A percentile compares a stretch with the other conserved stretches of the same genome.
Conservation (phyloP, 2,797 vertebrate genomes). For the Macrochelys suwanniensis region DNA sequence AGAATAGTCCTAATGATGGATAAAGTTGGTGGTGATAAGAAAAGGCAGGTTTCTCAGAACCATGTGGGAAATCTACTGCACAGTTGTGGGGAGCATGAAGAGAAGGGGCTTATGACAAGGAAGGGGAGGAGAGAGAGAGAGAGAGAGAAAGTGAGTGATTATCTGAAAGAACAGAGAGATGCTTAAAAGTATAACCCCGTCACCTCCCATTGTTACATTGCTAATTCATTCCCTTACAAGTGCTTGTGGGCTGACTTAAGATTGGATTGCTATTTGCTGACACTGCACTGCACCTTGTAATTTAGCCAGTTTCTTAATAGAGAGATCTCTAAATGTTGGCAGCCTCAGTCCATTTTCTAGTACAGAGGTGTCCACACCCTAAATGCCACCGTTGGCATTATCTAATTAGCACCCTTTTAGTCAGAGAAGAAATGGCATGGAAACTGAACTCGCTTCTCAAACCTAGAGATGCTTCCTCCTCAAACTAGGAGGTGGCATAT, state of each 20-base stretch:
- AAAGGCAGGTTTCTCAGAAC: not conserved
- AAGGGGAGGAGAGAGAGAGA: not conserved
- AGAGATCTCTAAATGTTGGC: constrained; percentile 21
- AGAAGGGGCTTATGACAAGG: not conserved
- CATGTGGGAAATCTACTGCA: not conserved
- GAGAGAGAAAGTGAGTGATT: not conserved
- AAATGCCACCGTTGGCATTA: not conserved
- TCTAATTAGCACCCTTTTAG: not conserved
- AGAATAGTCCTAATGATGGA: constrained; percentile 29
- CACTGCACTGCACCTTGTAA: not conserved
- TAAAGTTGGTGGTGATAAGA: not conserved
- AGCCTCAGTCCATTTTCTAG: not conserved
- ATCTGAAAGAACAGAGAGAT: constrained; percentile 41
- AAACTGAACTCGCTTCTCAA: not conserved
- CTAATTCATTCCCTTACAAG: constrained; percentile 27
- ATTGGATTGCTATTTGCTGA: not conserved
- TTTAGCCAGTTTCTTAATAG: not conserved
- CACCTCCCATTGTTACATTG: not conserved
- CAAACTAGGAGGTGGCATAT: fast-evolving
- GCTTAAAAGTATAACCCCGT: constrained; percentile 23
- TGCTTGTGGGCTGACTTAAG: not conserved
- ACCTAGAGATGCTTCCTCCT: fast-evolving
- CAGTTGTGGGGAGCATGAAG: not conserved
- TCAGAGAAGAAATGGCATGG: not conserved
- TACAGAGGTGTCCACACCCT: not conserved